phyloP scores from a whole-genome alignment of 2,888 invertebrate species.

The Drosophila paranaensis region DNA sequence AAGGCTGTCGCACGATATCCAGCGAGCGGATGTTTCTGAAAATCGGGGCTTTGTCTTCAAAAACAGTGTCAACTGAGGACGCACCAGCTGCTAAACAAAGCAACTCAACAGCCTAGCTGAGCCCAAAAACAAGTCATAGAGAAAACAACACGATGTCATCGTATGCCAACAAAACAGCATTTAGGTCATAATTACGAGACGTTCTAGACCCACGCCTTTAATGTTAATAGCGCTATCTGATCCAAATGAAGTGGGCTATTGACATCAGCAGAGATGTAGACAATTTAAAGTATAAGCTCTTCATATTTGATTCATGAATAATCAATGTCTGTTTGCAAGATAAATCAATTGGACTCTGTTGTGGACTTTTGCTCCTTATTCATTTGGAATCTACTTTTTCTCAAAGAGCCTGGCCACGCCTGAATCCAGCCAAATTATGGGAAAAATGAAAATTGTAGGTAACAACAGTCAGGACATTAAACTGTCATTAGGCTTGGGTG shows the following conservation, averaged over 20 bases:
- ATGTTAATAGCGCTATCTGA: conserved; percentile 21
- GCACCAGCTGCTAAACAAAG: conserved; percentile 35
- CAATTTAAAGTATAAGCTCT: too few relatives aligned
- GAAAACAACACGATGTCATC: conserved; percentile 37
- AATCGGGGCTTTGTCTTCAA: conserved; percentile 65
- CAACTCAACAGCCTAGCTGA: conserved; percentile 12
- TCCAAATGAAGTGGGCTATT: not conserved
- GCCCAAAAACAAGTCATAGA: conserved; percentile 11
- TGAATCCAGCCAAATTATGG: conserved; percentile 1
- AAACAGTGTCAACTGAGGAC: conserved; percentile 56
- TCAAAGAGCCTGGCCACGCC: not conserved
- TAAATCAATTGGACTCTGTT: not conserved
- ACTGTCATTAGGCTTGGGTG: conserved; percentile 44
- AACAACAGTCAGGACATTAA: conserved; percentile 33
- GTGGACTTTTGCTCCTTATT: not conserved
- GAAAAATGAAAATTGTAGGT: conserved; percentile 38
- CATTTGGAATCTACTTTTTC: conserved; percentile 1
- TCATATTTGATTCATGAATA: not conserved
- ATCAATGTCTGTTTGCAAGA: not conserved
- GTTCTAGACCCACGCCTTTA: conserved; percentile 21
- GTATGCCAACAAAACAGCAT: conserved; percentile 20
- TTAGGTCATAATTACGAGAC: conserved; percentile 29
- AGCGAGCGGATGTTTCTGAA: conserved; percentile 42
- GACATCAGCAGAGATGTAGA: not conserved
- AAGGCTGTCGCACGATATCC: conserved; percentile 48